These are phyloP conservation scores for Alectura lathami DNA, from an alignment of 2,113 vertebrate genomes.

Conservation along the genomic window DNA sequence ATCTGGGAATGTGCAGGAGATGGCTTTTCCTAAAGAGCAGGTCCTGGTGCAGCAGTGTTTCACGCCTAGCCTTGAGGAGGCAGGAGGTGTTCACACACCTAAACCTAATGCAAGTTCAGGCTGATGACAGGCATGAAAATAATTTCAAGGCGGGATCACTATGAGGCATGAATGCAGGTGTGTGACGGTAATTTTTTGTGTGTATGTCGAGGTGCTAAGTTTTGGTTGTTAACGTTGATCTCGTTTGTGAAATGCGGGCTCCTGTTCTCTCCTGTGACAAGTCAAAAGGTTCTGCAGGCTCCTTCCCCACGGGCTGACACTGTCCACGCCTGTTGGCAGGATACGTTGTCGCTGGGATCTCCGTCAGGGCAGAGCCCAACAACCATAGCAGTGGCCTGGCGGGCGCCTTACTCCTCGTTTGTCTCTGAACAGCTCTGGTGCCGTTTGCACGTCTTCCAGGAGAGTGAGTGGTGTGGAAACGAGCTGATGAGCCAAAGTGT, in stretches of 20 bases:
- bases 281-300: not conserved
- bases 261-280: not conserved
- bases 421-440: not conserved
- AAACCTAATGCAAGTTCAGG: not conserved
- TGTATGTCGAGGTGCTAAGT: not conserved
- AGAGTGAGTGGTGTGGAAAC: not conserved
- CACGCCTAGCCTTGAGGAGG: not conserved
- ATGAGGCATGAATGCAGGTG: not conserved
- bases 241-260: not conserved
- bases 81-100: not conserved
- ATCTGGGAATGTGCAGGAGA: not conserved
- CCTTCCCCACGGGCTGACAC: not conserved
- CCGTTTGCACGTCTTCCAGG: not conserved
- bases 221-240: not conserved
- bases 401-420: not conserved
- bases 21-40: not conserved
- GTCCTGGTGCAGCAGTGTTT: not conserved
- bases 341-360: not conserved
- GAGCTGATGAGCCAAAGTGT: not conserved
- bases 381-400: not conserved
- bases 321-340: not conserved
- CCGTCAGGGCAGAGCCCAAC: not conserved
- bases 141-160: not conserved
- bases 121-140: not conserved
- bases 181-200: not conserved